A percentile compares a stretch with the other conserved stretches of the same genome.
Conservation (phyloP, 1,140 invertebrate genomes). For the Drosophila malerkotliana region DNA sequence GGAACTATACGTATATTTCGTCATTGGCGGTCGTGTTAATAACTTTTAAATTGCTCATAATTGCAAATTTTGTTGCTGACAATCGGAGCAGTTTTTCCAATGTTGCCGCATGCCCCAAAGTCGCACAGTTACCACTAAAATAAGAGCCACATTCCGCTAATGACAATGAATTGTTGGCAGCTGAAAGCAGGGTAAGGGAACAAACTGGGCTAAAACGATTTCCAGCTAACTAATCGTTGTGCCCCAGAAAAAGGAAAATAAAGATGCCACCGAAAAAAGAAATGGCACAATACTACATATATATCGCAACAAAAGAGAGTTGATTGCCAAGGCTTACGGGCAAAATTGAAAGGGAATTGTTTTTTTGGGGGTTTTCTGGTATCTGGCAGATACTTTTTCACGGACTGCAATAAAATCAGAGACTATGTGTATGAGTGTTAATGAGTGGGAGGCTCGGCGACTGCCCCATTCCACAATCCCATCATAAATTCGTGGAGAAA, state of each 20-base stretch:
- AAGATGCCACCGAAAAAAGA: conserved; percentile 9
- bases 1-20: conserved; percentile 27
- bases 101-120: conserved; percentile 33
- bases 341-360: conserved; percentile 35
- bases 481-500: conserved; percentile 47
- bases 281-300: conserved; percentile 15
- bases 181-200: neutral
- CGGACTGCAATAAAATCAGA: conserved; percentile 7
- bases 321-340: conserved; percentile 29
- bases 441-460: conserved; percentile 9
- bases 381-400: conserved; percentile 26
- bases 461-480: conserved; percentile 10
- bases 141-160: conserved; percentile 36
- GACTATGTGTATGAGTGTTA: conserved; percentile 13
- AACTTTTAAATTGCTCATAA: conserved; percentile 76
- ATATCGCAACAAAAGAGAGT: conserved; percentile 27
- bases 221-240: conserved; percentile 54
- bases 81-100: conserved; percentile 8
- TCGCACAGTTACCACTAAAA: conserved; percentile 24
- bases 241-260: conserved; percentile 42
- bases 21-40: conserved; percentile 63
- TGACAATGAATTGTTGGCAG: conserved; percentile 35
- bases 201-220: conserved; percentile 51
- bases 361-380: neutral
- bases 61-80: conserved; percentile 57